A percentile compares a stretch with the other conserved stretches of the same genome.
phyloP scores from a whole-genome alignment of 2,797 vertebrate genomes.

The Enteromius paludinosus region DNA sequence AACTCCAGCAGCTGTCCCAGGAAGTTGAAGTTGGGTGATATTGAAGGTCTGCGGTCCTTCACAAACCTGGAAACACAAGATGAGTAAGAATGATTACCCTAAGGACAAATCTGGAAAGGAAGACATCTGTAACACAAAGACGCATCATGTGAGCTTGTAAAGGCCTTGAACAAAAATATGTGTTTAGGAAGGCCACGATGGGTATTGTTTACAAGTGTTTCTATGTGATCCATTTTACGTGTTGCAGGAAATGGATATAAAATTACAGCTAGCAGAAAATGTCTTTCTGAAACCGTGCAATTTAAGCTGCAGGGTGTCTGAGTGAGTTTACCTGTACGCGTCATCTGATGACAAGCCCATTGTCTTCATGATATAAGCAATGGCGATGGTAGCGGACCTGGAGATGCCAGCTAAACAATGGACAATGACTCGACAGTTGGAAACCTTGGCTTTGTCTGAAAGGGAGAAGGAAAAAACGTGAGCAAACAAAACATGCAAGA shows the following conservation, averaged over 20 bases:
- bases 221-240: constrained; percentile 46
- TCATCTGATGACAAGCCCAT: constrained; percentile 98
- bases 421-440: constrained; percentile 97
- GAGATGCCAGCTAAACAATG: constrained; percentile 98
- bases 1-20: constrained; percentile 97
- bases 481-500: constrained; percentile 47
- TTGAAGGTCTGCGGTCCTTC: constrained; percentile 95
- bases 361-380: constrained; percentile 99
- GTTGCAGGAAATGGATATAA: constrained; percentile 46
- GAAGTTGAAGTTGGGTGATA: constrained; percentile 99
- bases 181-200: not conserved
- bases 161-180: constrained; percentile 13
- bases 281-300: constrained; percentile 53
- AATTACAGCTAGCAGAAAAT: constrained; percentile 41
- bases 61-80: constrained; percentile 84
- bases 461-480: constrained; percentile 29
- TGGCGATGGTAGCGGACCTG: constrained; percentile 95
- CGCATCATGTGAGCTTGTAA: constrained; percentile 24
- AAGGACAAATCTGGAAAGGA: constrained; percentile 33
- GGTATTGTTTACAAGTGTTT: constrained; percentile 47
- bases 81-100: not conserved
- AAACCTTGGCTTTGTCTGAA: constrained; percentile 96
- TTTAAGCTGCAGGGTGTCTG: constrained; percentile 52
- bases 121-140: constrained; percentile 28
- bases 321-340: constrained; percentile 60